These are phyloP conservation scores for Brachyopa scutellaris DNA, from an alignment of 2,888 invertebrate species.

Conservation along the genomic window DNA sequence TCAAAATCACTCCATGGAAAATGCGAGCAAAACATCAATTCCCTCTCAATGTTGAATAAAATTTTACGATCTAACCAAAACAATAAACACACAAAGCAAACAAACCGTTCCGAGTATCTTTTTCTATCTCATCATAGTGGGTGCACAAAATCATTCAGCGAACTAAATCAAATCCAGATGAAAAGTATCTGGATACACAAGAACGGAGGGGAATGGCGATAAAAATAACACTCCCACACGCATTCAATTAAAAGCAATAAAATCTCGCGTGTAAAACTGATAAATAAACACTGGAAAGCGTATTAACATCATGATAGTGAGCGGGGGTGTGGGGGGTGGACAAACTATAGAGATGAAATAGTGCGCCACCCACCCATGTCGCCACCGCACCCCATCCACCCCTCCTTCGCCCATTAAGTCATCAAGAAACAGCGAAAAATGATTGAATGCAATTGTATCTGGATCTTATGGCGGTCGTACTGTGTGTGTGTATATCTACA, in stretches of 20 bases:
- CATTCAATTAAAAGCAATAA: constrained; percentile 72
- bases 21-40: constrained; percentile 36
- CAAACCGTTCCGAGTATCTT: constrained; percentile 27
- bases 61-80: constrained; percentile 68
- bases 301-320: not conserved
- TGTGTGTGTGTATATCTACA: constrained; percentile 12
- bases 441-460: constrained; percentile 71
- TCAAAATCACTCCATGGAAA: constrained; percentile 22
- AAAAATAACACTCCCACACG: constrained; percentile 69
- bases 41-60: constrained; percentile 65
- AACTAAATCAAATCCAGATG: constrained; percentile 67
- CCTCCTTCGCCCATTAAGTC: constrained; percentile 34
- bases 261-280: constrained; percentile 70
- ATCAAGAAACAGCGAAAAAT: constrained; percentile 67
- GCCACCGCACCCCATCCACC: not conserved
- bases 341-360: constrained; percentile 1
- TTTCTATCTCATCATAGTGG: not conserved
- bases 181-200: constrained; percentile 28
- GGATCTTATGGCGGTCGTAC: constrained; percentile 1
- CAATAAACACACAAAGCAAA: constrained; percentile 67
- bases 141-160: constrained; percentile 9
- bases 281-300: constrained; percentile 57
- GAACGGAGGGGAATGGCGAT: constrained; percentile 28
- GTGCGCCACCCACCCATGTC: constrained; percentile 19
- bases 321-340: too few relatives aligned